Evolutionary conservation across 2,888 invertebrate species (phyloP).

Genomic region (Gibbula magus): DNA sequence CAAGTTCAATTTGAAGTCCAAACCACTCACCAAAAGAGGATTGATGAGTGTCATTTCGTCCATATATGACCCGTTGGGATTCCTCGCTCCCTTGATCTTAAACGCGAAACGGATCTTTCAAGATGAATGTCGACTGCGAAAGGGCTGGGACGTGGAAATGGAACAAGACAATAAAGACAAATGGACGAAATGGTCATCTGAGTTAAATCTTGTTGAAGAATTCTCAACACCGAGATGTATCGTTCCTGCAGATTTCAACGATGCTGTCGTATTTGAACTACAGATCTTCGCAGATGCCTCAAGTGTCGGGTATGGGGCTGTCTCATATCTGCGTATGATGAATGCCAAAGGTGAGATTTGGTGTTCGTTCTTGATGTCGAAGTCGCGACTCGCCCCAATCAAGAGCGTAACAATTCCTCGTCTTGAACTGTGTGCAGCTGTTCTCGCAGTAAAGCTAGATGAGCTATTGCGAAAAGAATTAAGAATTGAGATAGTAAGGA

Average conservation of each 20-base stretch:
- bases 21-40: no score
- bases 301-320: background rate
- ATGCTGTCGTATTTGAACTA: background rate
- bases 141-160: slow-evolving; percentile 12
- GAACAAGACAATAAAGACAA: no score
- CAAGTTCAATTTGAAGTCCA: background rate
- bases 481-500: background rate
- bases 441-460: background rate
- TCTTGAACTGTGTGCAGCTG: slow-evolving; percentile 20
- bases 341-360: background rate
- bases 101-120: slow-evolving; percentile 5
- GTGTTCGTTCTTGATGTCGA: slow-evolving; percentile 10
- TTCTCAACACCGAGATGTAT: background rate
- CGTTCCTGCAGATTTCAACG: no score
- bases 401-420: slow-evolving; percentile 3
- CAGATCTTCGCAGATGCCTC: slow-evolving; percentile 14
- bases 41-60: no score
- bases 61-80: slow-evolving; percentile 24
- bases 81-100: slow-evolving; percentile 14
- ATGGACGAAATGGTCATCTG: slow-evolving; percentile 13
- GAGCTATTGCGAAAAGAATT: slow-evolving; percentile 10
- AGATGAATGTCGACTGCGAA: background rate
- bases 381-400: slow-evolving; percentile 9
- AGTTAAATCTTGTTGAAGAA: background rate
- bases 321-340: background rate